Percentiles rank a stretch among this genome's conserved stretches.
These are phyloP conservation scores for Tyto alba DNA, from an alignment of 2,113 vertebrate species.

Conservation along the genomic window DNA sequence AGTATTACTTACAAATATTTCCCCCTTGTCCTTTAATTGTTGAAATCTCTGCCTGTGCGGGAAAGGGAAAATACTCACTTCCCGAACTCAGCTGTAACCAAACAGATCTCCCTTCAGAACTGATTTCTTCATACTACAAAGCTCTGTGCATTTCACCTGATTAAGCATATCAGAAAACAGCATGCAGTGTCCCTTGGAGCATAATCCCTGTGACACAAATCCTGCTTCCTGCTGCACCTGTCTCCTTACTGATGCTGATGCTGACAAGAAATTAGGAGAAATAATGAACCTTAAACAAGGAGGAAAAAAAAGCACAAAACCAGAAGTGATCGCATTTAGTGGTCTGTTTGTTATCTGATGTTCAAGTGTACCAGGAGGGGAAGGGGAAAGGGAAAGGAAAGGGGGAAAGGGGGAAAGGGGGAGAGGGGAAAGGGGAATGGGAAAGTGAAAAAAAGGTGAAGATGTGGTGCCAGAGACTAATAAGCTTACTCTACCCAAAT, in stretches of 20 bases:
- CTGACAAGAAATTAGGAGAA: conserved; percentile 43
- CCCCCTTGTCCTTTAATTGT: background rate
- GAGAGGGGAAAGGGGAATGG: background rate
- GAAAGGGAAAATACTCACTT: background rate
- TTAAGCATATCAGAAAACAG: conserved; percentile 30
- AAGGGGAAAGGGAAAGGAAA: background rate
- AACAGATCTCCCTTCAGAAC: conserved; percentile 39
- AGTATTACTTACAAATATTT: background rate
- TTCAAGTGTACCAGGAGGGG: background rate
- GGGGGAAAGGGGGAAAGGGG: too few relatives aligned
- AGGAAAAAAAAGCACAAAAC: background rate
- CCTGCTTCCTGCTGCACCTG: background rate
- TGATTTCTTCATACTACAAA: conserved; percentile 40
- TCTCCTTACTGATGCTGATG: background rate
- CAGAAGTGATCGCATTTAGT: background rate
- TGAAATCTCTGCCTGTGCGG: background rate
- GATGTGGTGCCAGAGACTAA: background rate
- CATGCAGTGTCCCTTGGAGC: background rate
- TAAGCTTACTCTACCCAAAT: background rate
- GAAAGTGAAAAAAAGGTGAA: background rate
- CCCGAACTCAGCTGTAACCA: background rate
- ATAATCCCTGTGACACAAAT: background rate
- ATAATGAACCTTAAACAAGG: conserved; percentile 34
- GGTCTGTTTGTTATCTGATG: conserved; percentile 36
- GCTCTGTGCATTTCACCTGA: background rate